Base-by-base conservation (phyloP, 2,113 vertebrate species). In the Vulpes ferrilata region DNA sequence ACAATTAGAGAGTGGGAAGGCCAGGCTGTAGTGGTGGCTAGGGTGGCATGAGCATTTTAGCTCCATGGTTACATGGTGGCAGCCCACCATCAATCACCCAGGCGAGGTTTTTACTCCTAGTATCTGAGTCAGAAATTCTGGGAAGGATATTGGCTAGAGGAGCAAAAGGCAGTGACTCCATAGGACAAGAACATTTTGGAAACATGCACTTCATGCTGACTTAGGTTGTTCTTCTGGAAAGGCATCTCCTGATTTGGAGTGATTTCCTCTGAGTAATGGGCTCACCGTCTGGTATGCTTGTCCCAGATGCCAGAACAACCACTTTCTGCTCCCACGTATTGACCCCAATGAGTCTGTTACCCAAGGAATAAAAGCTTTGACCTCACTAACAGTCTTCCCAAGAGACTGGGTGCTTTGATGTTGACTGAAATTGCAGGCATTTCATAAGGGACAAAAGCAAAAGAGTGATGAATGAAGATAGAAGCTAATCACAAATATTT, bases 21-120 rank as follows among this genome's bases (percentile, higher is more conserved):
- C 38, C 13, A 10, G 2, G 8, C 4, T 32, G 30, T 25, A 32
- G 0, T 22, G 15, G 35, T 51, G 8, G 16, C 1, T 7, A 71
- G 20, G 13, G 6, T 23, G 22, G 11, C 43, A 16, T 4, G 43
- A 30, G 19, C 8, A 43, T 32, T 48, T 60, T 16, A 11, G 5
- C 23, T 16, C 32, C 13, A 3, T 55, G 32, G 59, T 35, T 35
- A 16, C n/a, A 23, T 11, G 48, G 35, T 17, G 32, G 65, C 11
- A 62, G 64, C 10, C 32, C 12, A 55, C 51, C 0, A 1, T 20
- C 11, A 69, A 5, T 35, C 10, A 8, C 22, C 15, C 2, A 32
- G 22, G 3, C 93, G 73, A 78, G 74, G 30, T 27, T 35, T 23
- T 51, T 10, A 3, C 10, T 43, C 30, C 38, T 2, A 3, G 5